phyloP scores from a whole-genome alignment of 1,140 invertebrate genomes.

The Solenopsis fugax region DNA sequence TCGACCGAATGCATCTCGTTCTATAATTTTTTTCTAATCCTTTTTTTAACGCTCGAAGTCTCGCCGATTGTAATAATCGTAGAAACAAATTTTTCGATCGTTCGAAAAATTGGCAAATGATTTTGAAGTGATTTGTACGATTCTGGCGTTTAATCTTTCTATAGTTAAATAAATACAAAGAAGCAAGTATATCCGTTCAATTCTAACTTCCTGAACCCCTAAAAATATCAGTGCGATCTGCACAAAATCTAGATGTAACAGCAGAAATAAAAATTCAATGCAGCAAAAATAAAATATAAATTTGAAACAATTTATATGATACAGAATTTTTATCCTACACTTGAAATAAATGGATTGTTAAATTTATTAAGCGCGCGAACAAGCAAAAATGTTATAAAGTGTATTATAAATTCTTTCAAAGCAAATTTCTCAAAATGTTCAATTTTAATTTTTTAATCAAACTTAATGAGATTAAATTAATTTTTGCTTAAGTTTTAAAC shows the following conservation, averaged over 20 bases:
- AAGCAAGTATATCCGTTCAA: background rate
- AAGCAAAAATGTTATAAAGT: background rate
- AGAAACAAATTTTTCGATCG: slow-evolving; percentile 12
- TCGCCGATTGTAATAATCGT: background rate
- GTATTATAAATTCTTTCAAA: background rate
- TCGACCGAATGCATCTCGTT: background rate
- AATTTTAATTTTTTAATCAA: background rate
- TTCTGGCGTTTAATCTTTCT: background rate
- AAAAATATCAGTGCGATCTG: background rate
- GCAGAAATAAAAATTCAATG: background rate
- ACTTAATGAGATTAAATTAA: slow-evolving; percentile 27
- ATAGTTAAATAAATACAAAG: background rate
- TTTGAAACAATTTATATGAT: slow-evolving; percentile 6
- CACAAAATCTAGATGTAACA: background rate
- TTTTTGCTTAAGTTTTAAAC: background rate
- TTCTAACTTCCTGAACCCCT: background rate
- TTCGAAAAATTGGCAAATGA: slow-evolving; percentile 17
- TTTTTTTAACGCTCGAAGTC: background rate
- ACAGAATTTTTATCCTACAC: background rate
- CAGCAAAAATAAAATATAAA: slow-evolving; percentile 15
- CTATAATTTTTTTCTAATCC: background rate
- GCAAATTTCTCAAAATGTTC: background rate
- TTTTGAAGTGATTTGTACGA: slow-evolving; percentile 11
- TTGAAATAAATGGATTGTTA: slow-evolving; percentile 1
- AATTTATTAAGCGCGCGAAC: slow-evolving; percentile 6